phyloP scores from a whole-genome alignment of 2,113 vertebrate species.

The Speoplatyrhinus poulsoni region DNA sequence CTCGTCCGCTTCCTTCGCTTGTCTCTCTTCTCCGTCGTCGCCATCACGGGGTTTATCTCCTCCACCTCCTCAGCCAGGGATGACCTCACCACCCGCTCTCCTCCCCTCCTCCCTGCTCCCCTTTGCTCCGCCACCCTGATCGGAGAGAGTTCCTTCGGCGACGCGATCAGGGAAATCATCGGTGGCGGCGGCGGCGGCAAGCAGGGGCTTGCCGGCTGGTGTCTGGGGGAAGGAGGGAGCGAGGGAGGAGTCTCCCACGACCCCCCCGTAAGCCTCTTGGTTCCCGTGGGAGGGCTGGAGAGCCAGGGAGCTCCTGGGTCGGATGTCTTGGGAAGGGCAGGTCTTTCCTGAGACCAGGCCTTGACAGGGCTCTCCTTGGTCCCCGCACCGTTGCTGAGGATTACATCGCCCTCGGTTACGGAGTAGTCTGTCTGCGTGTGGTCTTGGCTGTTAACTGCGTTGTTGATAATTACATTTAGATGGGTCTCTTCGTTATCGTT shows the following conservation, averaged over 20 bases:
- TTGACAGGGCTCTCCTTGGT: background rate
- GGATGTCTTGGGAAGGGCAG: constrained; percentile 67
- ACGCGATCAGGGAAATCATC: constrained; percentile 58
- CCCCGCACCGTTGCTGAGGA: background rate
- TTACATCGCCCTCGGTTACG: background rate
- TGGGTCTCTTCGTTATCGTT: background rate
- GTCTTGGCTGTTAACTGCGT: background rate
- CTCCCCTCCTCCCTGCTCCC: background rate
- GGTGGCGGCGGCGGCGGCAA: constrained; percentile 59
- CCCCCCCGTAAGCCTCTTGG: background rate
- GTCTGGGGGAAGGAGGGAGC: background rate
- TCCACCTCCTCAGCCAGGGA: constrained; percentile 44
- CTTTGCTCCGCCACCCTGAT: background rate
- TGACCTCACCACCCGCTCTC: constrained; percentile 33
- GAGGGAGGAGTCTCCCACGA: background rate
- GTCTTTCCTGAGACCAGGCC: constrained; percentile 35
- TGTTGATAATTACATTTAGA: background rate
- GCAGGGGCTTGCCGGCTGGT: background rate
- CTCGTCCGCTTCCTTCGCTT: constrained; percentile 42
- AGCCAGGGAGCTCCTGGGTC: constrained; percentile 53
- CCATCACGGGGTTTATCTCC: constrained; percentile 5
- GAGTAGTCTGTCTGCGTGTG: too few relatives aligned
- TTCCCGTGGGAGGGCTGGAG: background rate
- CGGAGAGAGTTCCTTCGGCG: constrained; percentile 33
- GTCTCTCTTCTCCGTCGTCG: constrained; percentile 26